Evolutionary conservation across 2,797 vertebrate species (phyloP).

Genomic region (Geotria australis): DNA sequence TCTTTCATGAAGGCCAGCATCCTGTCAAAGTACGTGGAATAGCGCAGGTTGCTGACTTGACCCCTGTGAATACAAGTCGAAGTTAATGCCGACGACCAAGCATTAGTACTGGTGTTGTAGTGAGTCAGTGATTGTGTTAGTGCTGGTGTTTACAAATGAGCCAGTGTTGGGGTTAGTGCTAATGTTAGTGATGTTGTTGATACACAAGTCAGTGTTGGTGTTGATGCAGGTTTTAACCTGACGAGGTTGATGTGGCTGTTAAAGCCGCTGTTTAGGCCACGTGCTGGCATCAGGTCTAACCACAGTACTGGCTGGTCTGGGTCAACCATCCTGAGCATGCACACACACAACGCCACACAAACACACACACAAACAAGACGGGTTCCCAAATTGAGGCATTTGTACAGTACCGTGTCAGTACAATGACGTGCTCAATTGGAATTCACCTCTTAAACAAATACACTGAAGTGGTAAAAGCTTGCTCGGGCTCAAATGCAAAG

Average conservation of each 20-base stretch:
- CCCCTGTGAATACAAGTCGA: constrained; percentile 19
- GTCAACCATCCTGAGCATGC: constrained; percentile 39
- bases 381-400: not conserved
- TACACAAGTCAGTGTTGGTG: too few species aligned
- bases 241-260: constrained; percentile 96
- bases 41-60: constrained; percentile 84
- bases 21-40: constrained; percentile 77
- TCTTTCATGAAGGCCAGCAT: constrained; percentile 95
- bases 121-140: too few species aligned
- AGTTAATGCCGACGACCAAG: too few species aligned
- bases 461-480: too few species aligned
- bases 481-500: constrained; percentile 2
- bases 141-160: too few species aligned
- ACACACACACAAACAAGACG: too few species aligned
- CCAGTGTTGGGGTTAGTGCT: too few species aligned
- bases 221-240: constrained; percentile 20
- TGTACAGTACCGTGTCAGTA: not conserved
- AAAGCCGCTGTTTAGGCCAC: constrained; percentile 69
- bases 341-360: not conserved
- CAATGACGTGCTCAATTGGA: not conserved
- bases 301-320: constrained; percentile 89
- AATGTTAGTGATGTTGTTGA: too few species aligned
- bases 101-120: too few species aligned
- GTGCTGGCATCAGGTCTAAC: constrained; percentile 85
- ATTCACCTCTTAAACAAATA: too few species aligned